phyloP scores from a whole-genome alignment of 2,797 vertebrate genomes.

The Tauraco hartlaubi region DNA sequence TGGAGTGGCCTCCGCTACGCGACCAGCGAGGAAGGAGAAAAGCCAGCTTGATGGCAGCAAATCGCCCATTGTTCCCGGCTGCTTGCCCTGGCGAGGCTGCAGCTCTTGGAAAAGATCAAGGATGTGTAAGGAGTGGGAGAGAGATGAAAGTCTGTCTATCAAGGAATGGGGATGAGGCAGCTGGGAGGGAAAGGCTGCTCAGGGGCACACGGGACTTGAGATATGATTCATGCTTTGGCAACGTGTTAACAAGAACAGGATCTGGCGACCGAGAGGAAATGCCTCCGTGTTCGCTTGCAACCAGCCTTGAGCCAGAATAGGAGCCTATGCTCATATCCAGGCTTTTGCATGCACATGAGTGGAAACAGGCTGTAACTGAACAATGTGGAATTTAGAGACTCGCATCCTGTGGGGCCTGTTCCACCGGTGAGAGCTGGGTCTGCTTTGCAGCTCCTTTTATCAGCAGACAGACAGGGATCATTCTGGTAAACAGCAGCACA shows the following conservation, averaged over 20 bases:
- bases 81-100: neutral
- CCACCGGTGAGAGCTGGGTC: neutral
- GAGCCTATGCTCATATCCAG: neutral
- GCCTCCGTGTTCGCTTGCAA: neutral
- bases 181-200: slow-evolving; percentile 5
- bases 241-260: neutral
- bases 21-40: neutral
- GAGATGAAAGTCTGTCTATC: slow-evolving; percentile 32
- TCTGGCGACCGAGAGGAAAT: slow-evolving; percentile 50
- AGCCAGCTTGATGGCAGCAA: neutral
- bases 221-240: slow-evolving; percentile 58
- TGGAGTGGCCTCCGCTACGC: neutral
- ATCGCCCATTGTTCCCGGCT: neutral
- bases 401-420: accelerated
- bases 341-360: neutral
- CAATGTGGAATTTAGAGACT: neutral
- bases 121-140: neutral
- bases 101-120: neutral
- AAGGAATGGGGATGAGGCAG: slow-evolving; percentile 40
- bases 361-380: neutral
- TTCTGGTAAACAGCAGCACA: neutral
- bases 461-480: neutral
- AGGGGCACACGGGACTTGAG: neutral
- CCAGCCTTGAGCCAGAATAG: neutral
- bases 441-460: neutral